Evolutionary conservation across 2,888 invertebrate species (phyloP).

Genomic region (Halictus quadricinctus): DNA sequence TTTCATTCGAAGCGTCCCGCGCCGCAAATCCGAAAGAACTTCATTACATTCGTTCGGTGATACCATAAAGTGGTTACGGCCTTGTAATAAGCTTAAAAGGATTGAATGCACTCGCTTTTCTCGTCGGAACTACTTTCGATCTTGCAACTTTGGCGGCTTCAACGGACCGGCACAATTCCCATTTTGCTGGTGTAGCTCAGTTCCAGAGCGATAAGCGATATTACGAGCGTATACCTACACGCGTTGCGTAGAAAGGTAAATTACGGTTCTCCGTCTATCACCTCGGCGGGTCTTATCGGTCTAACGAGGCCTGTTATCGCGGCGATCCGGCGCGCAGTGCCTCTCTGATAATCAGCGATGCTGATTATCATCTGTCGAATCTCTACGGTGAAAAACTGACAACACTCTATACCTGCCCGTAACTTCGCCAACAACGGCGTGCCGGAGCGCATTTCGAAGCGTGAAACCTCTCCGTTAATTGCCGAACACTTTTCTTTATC

Average conservation of each 20-base stretch:
- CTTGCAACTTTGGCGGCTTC: slow-evolving; percentile 48
- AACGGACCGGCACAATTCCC: slow-evolving; percentile 25
- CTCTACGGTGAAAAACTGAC: neutral
- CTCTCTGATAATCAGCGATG: neutral
- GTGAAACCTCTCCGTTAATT: neutral
- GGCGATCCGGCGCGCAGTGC: neutral
- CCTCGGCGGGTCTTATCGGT: slow-evolving; percentile 11
- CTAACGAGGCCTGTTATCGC: neutral
- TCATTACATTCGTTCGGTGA: slow-evolving; percentile 54
- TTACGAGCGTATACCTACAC: slow-evolving; percentile 6
- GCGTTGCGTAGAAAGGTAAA: slow-evolving; percentile 3
- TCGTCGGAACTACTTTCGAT: slow-evolving; percentile 51
- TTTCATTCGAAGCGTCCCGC: slow-evolving; percentile 12
- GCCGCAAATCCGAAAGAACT: slow-evolving; percentile 53
- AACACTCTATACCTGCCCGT: neutral
- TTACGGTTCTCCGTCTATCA: slow-evolving; percentile 6
- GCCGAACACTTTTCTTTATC: neutral
- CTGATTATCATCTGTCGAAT: neutral
- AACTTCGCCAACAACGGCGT: neutral
- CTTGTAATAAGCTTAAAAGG: slow-evolving; percentile 65
- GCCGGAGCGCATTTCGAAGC: neutral
- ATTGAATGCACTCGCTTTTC: slow-evolving; percentile 57
- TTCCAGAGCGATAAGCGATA: slow-evolving; percentile 10
- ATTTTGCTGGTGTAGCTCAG: slow-evolving; percentile 18
- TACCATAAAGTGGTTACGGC: slow-evolving; percentile 61